Conservation (phyloP, 2,113 vertebrate genomes). For the Dendropsophus ebraccatus region DNA sequence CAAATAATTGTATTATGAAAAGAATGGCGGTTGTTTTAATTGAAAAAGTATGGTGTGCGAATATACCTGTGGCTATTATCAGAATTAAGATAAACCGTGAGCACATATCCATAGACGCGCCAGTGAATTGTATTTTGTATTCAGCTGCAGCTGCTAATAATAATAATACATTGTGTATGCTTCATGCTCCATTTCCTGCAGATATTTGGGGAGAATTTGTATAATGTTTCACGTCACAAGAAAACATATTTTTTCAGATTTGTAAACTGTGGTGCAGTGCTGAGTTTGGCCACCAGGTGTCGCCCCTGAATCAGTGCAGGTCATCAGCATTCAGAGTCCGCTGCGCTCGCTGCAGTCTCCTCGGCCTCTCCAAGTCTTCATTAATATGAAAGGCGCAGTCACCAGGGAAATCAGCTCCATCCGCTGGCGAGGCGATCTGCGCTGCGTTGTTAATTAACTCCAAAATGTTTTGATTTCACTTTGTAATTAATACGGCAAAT, state of each 20-base stretch:
- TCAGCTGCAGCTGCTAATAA: not conserved
- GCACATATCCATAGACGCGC: too few relatives aligned
- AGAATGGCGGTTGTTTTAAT: too few relatives aligned
- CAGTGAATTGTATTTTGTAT: too few relatives aligned
- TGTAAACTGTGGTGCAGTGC: not conserved
- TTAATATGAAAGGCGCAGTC: conserved; percentile 38
- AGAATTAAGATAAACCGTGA: too few relatives aligned
- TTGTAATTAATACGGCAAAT: conserved; percentile 48
- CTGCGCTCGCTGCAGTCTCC: not conserved
- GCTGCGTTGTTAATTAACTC: conserved; percentile 44
- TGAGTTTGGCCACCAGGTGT: not conserved
- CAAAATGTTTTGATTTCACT: conserved; percentile 42
- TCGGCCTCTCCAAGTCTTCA: conserved; percentile 22
- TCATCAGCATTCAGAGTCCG: conserved; percentile 31
- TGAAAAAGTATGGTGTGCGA: too few relatives aligned
- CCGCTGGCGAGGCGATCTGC: not conserved
- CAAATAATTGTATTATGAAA: too few relatives aligned
- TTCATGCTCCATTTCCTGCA: too few relatives aligned
- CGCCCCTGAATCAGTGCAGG: not conserved
- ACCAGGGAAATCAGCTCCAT: conserved; percentile 36
- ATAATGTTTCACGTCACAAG: not conserved
- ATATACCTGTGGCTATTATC: too few relatives aligned
- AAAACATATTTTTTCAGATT: not conserved
- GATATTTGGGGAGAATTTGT: too few relatives aligned
- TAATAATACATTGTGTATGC: too few relatives aligned